A percentile compares a stretch with the other conserved stretches of the same genome.
Evolutionary conservation across 35 echinoderm and acorn worm species (phyloP).

Genomic region (Heliocidaris erythrogramma): DNA sequence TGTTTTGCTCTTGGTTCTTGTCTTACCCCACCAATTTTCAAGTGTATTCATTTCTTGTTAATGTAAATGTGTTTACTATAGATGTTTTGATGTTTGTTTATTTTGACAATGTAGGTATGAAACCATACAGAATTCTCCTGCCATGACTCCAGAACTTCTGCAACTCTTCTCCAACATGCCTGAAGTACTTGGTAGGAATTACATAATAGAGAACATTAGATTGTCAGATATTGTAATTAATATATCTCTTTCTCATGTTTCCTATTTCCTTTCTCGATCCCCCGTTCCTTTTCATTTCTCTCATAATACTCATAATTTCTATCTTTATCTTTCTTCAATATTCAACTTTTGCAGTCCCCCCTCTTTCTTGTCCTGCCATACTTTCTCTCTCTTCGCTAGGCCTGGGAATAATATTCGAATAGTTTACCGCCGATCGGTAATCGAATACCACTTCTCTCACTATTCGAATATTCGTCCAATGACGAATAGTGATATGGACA

Average conservation of each 20-base stretch:
- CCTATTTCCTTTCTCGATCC: not conserved
- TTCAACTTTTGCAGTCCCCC: too few species aligned
- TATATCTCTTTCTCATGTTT: not conserved
- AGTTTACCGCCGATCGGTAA: too few species aligned
- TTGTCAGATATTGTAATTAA: not conserved
- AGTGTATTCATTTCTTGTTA: not conserved
- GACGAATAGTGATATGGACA: too few species aligned
- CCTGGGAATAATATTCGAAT: too few species aligned
- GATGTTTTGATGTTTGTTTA: not conserved
- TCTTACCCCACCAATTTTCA: too few species aligned
- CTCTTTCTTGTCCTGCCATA: not conserved
- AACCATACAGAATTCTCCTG: slow-evolving; percentile 83
- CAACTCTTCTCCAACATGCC: slow-evolving; percentile 93
- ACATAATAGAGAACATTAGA: not conserved
- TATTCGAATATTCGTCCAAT: too few species aligned
- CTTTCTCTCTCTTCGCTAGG: not conserved
- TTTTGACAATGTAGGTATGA: slow-evolving; percentile 74
- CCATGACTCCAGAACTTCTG: slow-evolving; percentile 83
- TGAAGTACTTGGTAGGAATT: slow-evolving; percentile 79
- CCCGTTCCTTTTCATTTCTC: not conserved
- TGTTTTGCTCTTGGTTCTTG: too few species aligned
- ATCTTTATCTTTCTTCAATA: not conserved
- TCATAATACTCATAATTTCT: not conserved
- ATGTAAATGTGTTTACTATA: not conserved
- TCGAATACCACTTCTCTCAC: too few species aligned